phyloP scores from a whole-genome alignment of 2,113 vertebrate species.

The Serinus canaria region DNA sequence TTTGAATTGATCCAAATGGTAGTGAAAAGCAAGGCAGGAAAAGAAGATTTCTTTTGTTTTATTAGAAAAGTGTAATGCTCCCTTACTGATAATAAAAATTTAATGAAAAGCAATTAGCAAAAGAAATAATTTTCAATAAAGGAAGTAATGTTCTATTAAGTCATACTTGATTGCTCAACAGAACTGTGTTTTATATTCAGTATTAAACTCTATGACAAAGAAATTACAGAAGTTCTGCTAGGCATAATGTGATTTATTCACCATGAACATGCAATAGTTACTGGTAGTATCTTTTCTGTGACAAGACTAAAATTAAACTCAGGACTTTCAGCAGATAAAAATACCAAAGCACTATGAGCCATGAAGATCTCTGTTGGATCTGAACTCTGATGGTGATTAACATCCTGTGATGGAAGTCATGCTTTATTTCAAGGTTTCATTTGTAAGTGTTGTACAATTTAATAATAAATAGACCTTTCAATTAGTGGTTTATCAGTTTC shows the following conservation, averaged over 20 bases:
- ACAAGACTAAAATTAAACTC: constrained; percentile 6
- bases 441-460: background rate
- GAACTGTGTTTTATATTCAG: background rate
- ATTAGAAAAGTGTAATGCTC: background rate
- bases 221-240: constrained; percentile 29
- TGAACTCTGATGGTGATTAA: background rate
- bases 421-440: background rate
- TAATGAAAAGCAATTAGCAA: constrained; percentile 48
- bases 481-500: background rate
- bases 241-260: constrained; percentile 15
- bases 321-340: background rate
- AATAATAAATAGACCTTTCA: constrained; percentile 7
- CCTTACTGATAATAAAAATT: constrained; percentile 1
- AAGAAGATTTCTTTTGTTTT: background rate
- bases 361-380: background rate
- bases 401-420: background rate
- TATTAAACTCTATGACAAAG: background rate
- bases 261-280: background rate
- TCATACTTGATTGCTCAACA: background rate
- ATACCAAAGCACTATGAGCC: background rate
- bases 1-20: background rate
- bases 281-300: constrained; percentile 21
- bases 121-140: constrained; percentile 43
- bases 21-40: background rate
- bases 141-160: background rate